Percentiles rank a stretch among this genome's conserved stretches.
phyloP scores from a whole-genome alignment of 2,113 vertebrate genomes.

The Epinephelus moara region DNA sequence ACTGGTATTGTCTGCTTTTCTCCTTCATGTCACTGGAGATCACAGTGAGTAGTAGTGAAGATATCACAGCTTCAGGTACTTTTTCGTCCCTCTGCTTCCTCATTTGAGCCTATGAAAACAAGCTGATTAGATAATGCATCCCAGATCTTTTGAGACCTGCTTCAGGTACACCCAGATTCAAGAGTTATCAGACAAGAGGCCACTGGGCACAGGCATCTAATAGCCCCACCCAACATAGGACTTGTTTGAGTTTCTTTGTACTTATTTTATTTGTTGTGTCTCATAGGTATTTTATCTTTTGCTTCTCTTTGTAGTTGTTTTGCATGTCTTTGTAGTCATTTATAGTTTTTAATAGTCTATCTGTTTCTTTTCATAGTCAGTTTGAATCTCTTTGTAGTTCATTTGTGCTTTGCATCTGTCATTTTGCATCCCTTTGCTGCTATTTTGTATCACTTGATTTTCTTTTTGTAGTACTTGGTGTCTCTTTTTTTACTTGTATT shows the following conservation, averaged over 20 bases:
- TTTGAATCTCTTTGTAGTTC: too few species aligned
- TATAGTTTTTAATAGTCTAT: too few species aligned
- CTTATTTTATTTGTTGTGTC: not conserved
- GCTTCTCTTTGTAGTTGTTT: not conserved
- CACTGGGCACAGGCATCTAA: not conserved
- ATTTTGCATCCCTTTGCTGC: too few species aligned
- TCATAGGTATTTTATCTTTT: not conserved
- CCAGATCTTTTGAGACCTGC: constrained; percentile 7
- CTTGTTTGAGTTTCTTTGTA: not conserved
- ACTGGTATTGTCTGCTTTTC: constrained; percentile 27
- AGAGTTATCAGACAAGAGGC: too few species aligned
- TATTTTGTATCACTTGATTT: not conserved
- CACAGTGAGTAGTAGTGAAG: constrained; percentile 40
- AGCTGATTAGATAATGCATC: constrained; percentile 54
- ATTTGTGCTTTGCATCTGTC: too few species aligned
- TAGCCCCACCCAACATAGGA: not conserved
- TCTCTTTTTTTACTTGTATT: not conserved
- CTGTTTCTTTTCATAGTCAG: too few species aligned
- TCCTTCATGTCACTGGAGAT: constrained; percentile 47
- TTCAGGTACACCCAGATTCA: not conserved
- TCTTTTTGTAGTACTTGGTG: not conserved
- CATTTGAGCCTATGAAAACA: constrained; percentile 11
- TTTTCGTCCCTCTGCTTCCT: not conserved
- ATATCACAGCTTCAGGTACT: constrained; percentile 27
- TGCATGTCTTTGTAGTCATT: not conserved